Conservation (phyloP, 2,797 vertebrate species). For the Poeciliopsis paucimaculata region DNA sequence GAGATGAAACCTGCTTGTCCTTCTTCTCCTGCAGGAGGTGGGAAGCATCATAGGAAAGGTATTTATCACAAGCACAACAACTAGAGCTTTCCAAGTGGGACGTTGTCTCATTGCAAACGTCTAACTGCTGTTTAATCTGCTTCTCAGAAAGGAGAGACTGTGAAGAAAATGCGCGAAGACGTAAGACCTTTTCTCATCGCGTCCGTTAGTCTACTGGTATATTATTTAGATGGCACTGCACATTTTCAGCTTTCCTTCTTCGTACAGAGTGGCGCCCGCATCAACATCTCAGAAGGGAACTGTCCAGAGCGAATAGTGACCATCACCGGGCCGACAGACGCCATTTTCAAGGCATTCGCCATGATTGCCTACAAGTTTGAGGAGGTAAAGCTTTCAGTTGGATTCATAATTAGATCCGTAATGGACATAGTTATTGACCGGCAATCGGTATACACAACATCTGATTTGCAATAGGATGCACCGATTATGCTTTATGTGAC, state of each 20-base stretch:
- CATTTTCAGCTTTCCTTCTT: neutral
- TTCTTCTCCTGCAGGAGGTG: constrained; percentile 85
- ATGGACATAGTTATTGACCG: neutral
- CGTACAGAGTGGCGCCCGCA: constrained; percentile 91
- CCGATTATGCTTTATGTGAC: neutral
- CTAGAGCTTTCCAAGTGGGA: constrained; percentile 20
- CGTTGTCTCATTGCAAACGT: neutral
- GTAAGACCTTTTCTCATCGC: constrained; percentile 67
- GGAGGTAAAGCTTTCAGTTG: constrained; percentile 81
- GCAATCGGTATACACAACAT: neutral
- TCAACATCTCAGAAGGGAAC: constrained; percentile 98
- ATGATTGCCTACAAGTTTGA: constrained; percentile 99
- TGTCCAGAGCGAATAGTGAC: constrained; percentile 97
- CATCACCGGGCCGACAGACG: constrained; percentile 96
- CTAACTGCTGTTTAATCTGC: constrained; percentile 35
- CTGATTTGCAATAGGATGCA: neutral
- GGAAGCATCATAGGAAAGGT: constrained; percentile 99
- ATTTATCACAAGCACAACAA: constrained; percentile 48
- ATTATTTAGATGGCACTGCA: neutral
- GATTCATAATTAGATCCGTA: too few relatives aligned
- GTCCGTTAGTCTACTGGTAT: neutral
- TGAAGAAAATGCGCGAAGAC: constrained; percentile 97
- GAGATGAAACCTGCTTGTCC: constrained; percentile 14
- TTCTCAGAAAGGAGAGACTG: constrained; percentile 94
- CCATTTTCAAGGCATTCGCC: constrained; percentile 98